Percentiles rank a stretch among this genome's conserved stretches.
Evolutionary conservation across 1,140 invertebrate species (phyloP).

Genomic region (Drosophila parvula): DNA sequence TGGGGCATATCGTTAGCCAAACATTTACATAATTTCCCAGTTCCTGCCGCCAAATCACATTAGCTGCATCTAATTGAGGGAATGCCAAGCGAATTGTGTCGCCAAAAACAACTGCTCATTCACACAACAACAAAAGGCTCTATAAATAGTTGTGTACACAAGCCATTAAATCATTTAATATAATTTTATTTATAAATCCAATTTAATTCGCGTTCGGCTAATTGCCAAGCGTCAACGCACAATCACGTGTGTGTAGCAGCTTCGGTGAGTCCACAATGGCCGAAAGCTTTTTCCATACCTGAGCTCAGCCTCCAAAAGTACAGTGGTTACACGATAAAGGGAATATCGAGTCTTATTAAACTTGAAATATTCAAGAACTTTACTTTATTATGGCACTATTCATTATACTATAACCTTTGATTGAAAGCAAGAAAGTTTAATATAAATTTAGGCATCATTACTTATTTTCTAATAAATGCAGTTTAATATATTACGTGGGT

Average conservation of each 20-base stretch:
- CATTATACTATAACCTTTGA: no score
- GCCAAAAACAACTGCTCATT: not conserved
- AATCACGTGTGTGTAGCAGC: slow-evolving; percentile 39
- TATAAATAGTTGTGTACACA: slow-evolving; percentile 26
- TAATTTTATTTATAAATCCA: slow-evolving; percentile 47
- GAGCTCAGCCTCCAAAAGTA: slow-evolving; percentile 12
- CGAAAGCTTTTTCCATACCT: slow-evolving; percentile 34
- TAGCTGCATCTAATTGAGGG: slow-evolving; percentile 31
- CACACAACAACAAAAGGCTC: slow-evolving; percentile 19
- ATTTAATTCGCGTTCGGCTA: slow-evolving; percentile 36
- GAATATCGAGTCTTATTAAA: not conserved
- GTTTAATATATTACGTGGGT: no score
- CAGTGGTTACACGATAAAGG: not conserved
- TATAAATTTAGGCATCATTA: no score
- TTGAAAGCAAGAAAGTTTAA: no score
- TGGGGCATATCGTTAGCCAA: slow-evolving; percentile 8
- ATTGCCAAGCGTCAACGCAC: slow-evolving; percentile 38
- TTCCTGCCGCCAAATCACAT: slow-evolving; percentile 10
- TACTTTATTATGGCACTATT: not conserved
- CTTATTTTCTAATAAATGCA: no score
- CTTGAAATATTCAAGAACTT: not conserved
- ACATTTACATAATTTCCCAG: not conserved
- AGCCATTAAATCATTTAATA: slow-evolving; percentile 40
- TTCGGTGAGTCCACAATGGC: slow-evolving; percentile 8
- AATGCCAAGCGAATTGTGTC: slow-evolving; percentile 18